Base-by-base conservation (phyloP, 2,797 vertebrate species). In the Gymnothorax reevesii region DNA sequence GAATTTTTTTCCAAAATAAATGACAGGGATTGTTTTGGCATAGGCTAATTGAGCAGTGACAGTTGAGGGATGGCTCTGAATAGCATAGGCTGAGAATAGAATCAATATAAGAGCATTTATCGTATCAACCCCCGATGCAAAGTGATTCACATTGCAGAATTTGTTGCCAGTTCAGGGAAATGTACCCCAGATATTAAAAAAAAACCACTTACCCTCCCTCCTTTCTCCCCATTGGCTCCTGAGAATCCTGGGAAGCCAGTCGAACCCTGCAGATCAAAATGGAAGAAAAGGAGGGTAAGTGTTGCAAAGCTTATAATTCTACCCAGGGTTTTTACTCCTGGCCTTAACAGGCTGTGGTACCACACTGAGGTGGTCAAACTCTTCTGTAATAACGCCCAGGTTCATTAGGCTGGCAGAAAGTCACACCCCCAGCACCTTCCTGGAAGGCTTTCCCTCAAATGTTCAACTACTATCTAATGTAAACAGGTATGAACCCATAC, bases 221-320 rank as follows among this genome's bases (percentile, higher is more conserved):
- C 98, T 92, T 99, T 99, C 94, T 99, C 98, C 92, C 98, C 98
- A 13, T 98, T 98, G 75, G 98, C 94, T 90, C 98, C 98, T 9
- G 97, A 93, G 91, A 99, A 98, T 92, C 98, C 98, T 60, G 92
- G 88, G 92, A 99, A 99, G 86, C 98, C 98, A 25, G 95, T 98
- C 79, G 98, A 99, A 85, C 98, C 98, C 98, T 99, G 84, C 0
- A 80, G 86, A 91, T 88, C 71, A 82, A 91, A 87, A 87, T 10
- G 93, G 27, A 62, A 25, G 22, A 80, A 80, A 52, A 80, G 49
- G 79, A 87, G 75, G 27, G 2, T 86, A 7, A 86, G 86, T 33
- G 80, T 69, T 4, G 52, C 60, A 52, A 6, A 6, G 22, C 2
- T 80, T 80, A n/a, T 10, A 20, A 13, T 73, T 13, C 12, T 73